Evolutionary conservation across 35 echinoderm and acorn worm genomes (phyloP).

Genomic region (Lytechinus variegatus): DNA sequence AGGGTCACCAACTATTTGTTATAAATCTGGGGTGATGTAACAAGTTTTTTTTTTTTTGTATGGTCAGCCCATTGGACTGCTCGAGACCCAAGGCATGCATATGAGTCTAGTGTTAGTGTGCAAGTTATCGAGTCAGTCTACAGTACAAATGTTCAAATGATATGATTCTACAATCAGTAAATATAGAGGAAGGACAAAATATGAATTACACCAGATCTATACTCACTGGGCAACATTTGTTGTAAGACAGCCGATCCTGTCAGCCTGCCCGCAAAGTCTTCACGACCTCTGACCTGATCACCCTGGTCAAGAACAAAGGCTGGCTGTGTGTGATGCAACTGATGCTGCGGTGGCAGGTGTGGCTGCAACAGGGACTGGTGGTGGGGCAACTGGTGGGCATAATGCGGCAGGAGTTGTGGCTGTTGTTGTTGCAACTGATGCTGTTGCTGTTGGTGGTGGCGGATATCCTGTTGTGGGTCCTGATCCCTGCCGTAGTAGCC

Average conservation of each 20-base stretch:
- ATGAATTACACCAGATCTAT: neutral
- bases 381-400: slow-evolving; percentile 35
- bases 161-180: too few relatives aligned
- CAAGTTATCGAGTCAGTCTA: too few relatives aligned
- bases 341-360: neutral
- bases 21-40: neutral
- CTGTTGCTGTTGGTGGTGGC: neutral
- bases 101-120: too few relatives aligned
- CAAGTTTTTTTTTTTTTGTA: neutral
- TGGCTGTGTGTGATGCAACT: neutral
- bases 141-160: too few relatives aligned
- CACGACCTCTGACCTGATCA: neutral
- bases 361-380: slow-evolving; percentile 13
- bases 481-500: neutral
- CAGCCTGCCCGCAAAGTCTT: neutral
- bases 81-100: too few relatives aligned
- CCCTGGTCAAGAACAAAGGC: neutral
- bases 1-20: neutral
- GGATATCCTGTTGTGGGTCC: neutral
- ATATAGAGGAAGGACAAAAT: too few relatives aligned
- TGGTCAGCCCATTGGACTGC: too few relatives aligned
- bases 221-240: neutral
- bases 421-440: neutral
- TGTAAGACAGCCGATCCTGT: neutral
- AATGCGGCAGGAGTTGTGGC: slow-evolving; percentile 14